Conservation (phyloP, 2,888 invertebrate genomes). For the Scrobipalpa atriplicella region DNA sequence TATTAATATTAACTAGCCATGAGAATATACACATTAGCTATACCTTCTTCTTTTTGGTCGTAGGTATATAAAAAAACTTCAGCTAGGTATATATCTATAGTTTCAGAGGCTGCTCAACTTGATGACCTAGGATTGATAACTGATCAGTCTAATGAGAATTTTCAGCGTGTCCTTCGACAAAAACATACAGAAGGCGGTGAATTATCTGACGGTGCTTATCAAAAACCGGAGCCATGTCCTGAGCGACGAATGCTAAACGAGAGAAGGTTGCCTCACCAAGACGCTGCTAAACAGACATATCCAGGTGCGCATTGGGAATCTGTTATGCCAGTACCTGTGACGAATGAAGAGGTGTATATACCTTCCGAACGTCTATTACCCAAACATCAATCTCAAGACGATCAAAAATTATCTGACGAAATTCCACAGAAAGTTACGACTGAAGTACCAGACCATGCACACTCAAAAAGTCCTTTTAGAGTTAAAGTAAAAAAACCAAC, state of each 20-base stretch:
- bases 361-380: background rate
- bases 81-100: background rate
- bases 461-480: background rate
- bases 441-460: background rate
- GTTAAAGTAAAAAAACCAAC: background rate
- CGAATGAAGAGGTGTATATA: background rate
- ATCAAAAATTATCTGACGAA: background rate
- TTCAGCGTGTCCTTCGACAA: background rate
- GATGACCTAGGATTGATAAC: background rate
- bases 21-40: background rate
- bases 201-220: too few relatives aligned
- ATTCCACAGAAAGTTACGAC: background rate
- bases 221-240: background rate
- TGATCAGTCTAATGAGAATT: background rate
- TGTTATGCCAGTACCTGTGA: background rate
- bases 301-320: background rate
- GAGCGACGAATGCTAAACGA: background rate
- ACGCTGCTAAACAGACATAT: background rate
- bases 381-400: background rate
- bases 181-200: background rate
- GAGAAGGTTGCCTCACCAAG: background rate
- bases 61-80: background rate
- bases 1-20: background rate
- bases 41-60: too few relatives aligned
- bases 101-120: constrained; percentile 1